These are phyloP conservation scores for Xenopus tropicalis DNA, from an alignment of 2,113 vertebrate species.

Conservation along the genomic window UCB_Xtro_10.0 CM004447.2:80163501-80164000, in stretches of 20 bases:
- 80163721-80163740: conserved; percentile 31
- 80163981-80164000: too few species aligned
- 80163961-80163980: too few species aligned
- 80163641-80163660: conserved; percentile 95
- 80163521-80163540: conserved; percentile 62
- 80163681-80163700: conserved; percentile 67
- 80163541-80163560: conserved; percentile 66
- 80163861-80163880: too few species aligned
- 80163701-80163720: conserved; percentile 68
- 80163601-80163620: conserved; percentile 59
- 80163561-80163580: conserved; percentile 59
- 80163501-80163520: conserved; percentile 65
- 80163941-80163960: too few species aligned
- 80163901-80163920: too few species aligned
- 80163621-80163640: conserved; percentile 85
- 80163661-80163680: conserved; percentile 71
- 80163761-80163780: conserved; percentile 11
- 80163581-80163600: conserved; percentile 54
- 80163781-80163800: conserved; percentile 5
- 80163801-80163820: conserved; percentile 1
- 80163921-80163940: too few species aligned
- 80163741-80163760: conserved; percentile 51
- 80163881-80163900: too few species aligned
- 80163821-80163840: conserved; percentile 34
- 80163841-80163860: conserved; percentile 47